These are phyloP conservation scores for Aulostomus chinensis DNA, from an alignment of 2,797 vertebrate species.

Conservation along the genomic window DNA sequence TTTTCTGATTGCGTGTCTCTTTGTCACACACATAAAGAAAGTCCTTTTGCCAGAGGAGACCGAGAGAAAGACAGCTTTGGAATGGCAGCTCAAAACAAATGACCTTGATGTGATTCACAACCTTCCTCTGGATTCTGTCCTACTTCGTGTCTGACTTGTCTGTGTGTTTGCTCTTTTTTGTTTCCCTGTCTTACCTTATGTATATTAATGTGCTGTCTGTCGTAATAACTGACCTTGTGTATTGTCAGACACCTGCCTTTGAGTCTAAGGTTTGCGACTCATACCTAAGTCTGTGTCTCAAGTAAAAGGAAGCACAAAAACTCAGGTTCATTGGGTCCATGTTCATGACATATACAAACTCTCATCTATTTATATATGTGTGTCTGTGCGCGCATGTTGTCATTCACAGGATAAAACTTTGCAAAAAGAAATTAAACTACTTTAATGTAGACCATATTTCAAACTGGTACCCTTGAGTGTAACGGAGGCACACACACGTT, in stretches of 20 bases:
- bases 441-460: too few species aligned
- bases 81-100: conserved; percentile 16
- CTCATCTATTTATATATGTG: too few species aligned
- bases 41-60: conserved; percentile 6
- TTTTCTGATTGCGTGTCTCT: conserved; percentile 13
- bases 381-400: too few species aligned
- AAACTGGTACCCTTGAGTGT: too few species aligned
- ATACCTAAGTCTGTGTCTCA: background rate
- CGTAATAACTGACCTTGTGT: conserved; percentile 15
- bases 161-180: conserved; percentile 14
- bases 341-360: too few species aligned
- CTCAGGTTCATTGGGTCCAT: background rate
- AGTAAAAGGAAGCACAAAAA: too few species aligned
- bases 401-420: too few species aligned
- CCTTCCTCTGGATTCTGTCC: conserved; percentile 27
- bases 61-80: conserved; percentile 17
- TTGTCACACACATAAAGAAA: conserved; percentile 10
- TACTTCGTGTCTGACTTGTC: conserved; percentile 9
- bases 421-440: background rate
- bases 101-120: conserved; percentile 34
- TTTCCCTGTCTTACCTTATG: conserved; percentile 16
- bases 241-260: background rate
- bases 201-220: conserved; percentile 11
- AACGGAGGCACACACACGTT: too few species aligned
- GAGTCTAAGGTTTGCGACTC: too few species aligned